Base-by-base conservation (phyloP, 2,113 vertebrate genomes). In the Chamaea fasciata region DNA sequence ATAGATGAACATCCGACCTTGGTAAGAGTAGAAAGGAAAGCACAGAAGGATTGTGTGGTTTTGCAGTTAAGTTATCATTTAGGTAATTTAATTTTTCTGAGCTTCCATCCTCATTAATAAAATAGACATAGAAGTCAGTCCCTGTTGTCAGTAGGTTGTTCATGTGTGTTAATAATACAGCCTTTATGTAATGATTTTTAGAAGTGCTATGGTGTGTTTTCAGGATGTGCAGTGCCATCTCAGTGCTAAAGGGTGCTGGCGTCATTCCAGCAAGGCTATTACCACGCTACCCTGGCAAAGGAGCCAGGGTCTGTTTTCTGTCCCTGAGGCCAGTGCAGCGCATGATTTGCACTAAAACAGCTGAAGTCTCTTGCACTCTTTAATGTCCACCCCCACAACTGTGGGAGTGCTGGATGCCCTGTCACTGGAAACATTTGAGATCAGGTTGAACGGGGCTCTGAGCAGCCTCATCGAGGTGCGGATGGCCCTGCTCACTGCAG, bases 251-350 rank as follows among this genome's bases (percentile, higher is more conserved):
- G 2, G 6, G 11, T 30, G 47, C 12, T 30, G 47, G 55, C 52
- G 69, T 37, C 5, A 1, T n/a, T 28, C 39, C 53, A 39, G 13
- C 6, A 15, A 28, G 30, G 31, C 20, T 73, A 6, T 73, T 49
- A 15, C 21, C 30, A 56, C 0, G 0, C 19, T n/a, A 24, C 10
- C 9, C 41, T 27, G 15, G 52, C n/a, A 49, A 47, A 78, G 22
- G 52, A 73, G 22, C 11, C 35, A 65, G 42, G 10, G 2, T 71
- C 67, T 68, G 15, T 31, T 70, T 74, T 65, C 59, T 53, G 28
- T 23, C 39, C 46, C 26, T 52, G 35, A 20, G 28, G 16, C 49
- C 23, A 47, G 23, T 8, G 27, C 44, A 62, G 41, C 52, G 18
- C 67, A 67, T 13, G 14, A 47, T 47, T 92, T 79, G 9, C 37